A percentile compares a stretch with the other conserved stretches of the same genome.
phyloP scores from a whole-genome alignment of 1,140 invertebrate genomes.

The Meteorus sp. region DNA sequence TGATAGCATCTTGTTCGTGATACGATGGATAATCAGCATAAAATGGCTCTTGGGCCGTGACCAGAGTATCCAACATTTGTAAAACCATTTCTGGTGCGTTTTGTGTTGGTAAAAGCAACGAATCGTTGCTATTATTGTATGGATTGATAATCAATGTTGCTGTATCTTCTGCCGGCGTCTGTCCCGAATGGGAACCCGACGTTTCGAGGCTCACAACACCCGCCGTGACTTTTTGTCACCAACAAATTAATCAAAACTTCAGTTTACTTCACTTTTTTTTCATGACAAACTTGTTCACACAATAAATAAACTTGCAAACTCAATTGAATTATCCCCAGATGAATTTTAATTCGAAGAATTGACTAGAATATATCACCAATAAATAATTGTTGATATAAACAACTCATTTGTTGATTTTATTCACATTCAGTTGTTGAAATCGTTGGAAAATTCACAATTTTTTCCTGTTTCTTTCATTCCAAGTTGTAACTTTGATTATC shows the following conservation, averaged over 20 bases:
- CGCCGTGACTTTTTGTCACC: slow-evolving; percentile 52
- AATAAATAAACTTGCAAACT: too few relatives aligned
- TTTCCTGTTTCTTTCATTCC: not conserved
- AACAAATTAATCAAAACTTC: slow-evolving; percentile 28
- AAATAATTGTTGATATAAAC: too few relatives aligned
- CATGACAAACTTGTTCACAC: too few relatives aligned
- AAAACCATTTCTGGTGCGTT: slow-evolving; percentile 55
- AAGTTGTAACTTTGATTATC: too few relatives aligned
- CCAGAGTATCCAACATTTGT: slow-evolving; percentile 55
- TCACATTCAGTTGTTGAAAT: too few relatives aligned
- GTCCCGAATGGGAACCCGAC: slow-evolving; percentile 52
- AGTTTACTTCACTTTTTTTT: slow-evolving; percentile 25
- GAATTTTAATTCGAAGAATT: too few relatives aligned
- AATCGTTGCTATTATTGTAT: too few relatives aligned
- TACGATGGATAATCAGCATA: slow-evolving; percentile 57
- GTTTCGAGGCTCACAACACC: slow-evolving; percentile 57
- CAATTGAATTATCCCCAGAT: too few relatives aligned
- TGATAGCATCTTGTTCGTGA: slow-evolving; percentile 48
- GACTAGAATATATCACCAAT: too few relatives aligned
- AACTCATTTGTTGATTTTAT: too few relatives aligned
- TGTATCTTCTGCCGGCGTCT: slow-evolving; percentile 37
- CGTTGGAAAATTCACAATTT: slow-evolving; percentile 18
- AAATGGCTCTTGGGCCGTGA: slow-evolving; percentile 53
- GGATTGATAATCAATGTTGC: too few relatives aligned
- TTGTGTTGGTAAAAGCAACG: not conserved